Evolutionary conservation across 2,888 invertebrate species (phyloP), one percentile per base, ranked within the genome.

Genomic region (Cantharis rustica): DNA sequence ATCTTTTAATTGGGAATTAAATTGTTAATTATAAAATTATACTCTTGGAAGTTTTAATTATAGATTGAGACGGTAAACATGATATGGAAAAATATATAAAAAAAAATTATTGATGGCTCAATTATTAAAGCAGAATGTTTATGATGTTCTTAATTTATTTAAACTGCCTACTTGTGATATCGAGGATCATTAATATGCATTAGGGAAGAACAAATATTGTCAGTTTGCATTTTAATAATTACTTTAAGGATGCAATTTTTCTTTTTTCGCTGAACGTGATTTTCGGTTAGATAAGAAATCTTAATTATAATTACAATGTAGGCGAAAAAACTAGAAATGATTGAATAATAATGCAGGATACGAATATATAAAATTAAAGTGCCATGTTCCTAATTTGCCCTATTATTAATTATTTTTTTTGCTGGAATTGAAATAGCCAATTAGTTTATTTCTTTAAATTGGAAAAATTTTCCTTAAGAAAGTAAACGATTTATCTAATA

Each of bases 21-120:
- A 73, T 26, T 69, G 74, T 64, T 74, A 74, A 69, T 70, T 74
- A 68, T 74, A 64, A 63, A 63, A 74, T 74, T 74, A 74, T 70
- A 74, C 15, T 61, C 63, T 70, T 16, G 26, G 16, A 47, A 23
- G 61, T 27, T 69, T 70, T 69, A 74, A 74, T 74, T 69, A 70
- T 68, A 73, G 69, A 62, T 68, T 10, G 23, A 61, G 31, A 31
- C n/a, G 13, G 47, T 47, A 47, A 47, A n/a, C 47, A 47, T 47
- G 15, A 47, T 66, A 47, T 64, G 64, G 31, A 73, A 61, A 69
- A 70, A 73, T 62, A 62, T 62, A 26, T 11, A 17, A 74, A 74
- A 74, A 74, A 16, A 69, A 71, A 71, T 27, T 61, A 13, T 69
- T 74, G 74, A 74, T 74, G 23, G 74, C 66, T 74, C 64, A 74